Evolutionary conservation across 1,140 invertebrate species (phyloP).

Genomic region (Pseudomyrmex concolor): DNA sequence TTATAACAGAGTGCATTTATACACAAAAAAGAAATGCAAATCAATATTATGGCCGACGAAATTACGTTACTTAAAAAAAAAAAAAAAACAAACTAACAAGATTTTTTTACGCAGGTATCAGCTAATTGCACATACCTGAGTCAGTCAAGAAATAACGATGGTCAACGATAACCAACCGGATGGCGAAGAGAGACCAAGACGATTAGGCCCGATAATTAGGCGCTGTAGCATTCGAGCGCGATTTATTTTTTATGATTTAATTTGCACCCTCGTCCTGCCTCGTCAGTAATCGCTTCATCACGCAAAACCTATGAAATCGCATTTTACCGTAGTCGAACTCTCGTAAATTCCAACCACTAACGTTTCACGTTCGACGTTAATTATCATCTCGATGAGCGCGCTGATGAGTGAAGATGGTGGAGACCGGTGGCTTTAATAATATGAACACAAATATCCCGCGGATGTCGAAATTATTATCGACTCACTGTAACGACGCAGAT

Average conservation of each 20-base stretch:
- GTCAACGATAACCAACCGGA: constrained; percentile 51
- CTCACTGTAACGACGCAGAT: constrained; percentile 21
- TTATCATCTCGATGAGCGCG: constrained; percentile 63
- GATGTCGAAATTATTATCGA: constrained; percentile 55
- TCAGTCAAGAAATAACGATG: constrained; percentile 53
- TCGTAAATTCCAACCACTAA: constrained; percentile 63
- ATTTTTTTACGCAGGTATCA: constrained; percentile 27
- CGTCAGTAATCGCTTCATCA: constrained; percentile 41
- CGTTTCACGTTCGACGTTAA: constrained; percentile 57
- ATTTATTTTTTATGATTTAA: constrained; percentile 71
- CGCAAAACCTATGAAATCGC: constrained; percentile 25
- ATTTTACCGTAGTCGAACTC: constrained; percentile 20
- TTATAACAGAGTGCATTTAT: no score
- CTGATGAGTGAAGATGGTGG: constrained; percentile 35
- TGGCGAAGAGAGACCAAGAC: background rate
- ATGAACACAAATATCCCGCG: constrained; percentile 63
- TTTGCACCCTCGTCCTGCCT: constrained; percentile 23
- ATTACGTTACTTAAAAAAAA: background rate
- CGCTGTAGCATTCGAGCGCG: constrained; percentile 25
- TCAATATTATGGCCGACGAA: background rate
- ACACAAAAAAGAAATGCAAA: no score
- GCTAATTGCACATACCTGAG: constrained; percentile 63
- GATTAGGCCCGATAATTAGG: constrained; percentile 44
- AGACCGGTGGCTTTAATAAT: constrained; percentile 57
- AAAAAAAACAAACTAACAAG: background rate